Evolutionary conservation across 2,888 invertebrate species (phyloP).

Genomic region (Anagyrus pseudococci): DNA sequence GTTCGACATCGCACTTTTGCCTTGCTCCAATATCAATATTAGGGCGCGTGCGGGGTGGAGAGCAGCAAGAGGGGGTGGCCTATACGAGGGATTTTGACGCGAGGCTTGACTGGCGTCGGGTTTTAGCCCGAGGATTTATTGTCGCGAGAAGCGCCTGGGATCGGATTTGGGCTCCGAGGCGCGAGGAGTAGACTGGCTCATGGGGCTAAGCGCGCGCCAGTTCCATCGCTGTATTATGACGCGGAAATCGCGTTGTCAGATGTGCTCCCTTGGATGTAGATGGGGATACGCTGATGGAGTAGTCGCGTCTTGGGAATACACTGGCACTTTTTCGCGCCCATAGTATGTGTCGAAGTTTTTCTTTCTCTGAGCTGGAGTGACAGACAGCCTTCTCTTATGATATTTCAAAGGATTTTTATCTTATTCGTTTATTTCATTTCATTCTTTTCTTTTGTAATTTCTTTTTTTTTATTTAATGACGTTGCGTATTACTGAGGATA

Average conservation of each 20-base stretch:
- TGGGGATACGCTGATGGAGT: neutral
- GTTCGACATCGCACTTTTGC: conserved; percentile 53
- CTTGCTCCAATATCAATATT: conserved; percentile 55
- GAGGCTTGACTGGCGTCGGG: conserved; percentile 15
- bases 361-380: too few relatives aligned
- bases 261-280: too few relatives aligned
- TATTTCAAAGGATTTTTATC: too few relatives aligned
- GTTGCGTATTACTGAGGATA: too few relatives aligned
- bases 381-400: too few relatives aligned
- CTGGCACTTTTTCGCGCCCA: too few relatives aligned
- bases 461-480: too few relatives aligned
- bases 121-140: conserved; percentile 28
- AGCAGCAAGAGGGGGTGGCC: conserved; percentile 2
- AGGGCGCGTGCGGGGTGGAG: conserved; percentile 42
- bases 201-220: neutral
- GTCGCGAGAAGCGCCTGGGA: conserved; percentile 14
- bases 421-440: too few relatives aligned
- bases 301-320: neutral
- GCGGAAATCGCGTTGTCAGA: too few relatives aligned
- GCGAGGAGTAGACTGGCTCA: neutral
- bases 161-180: conserved; percentile 30
- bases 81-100: conserved; percentile 29
- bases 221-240: conserved; percentile 10
- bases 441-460: too few relatives aligned
- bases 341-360: too few relatives aligned